Evolutionary conservation across 1,140 invertebrate genomes (phyloP), one percentile per base, ranked within the genome.

Genomic region (Phymastichus coffea): DNA sequence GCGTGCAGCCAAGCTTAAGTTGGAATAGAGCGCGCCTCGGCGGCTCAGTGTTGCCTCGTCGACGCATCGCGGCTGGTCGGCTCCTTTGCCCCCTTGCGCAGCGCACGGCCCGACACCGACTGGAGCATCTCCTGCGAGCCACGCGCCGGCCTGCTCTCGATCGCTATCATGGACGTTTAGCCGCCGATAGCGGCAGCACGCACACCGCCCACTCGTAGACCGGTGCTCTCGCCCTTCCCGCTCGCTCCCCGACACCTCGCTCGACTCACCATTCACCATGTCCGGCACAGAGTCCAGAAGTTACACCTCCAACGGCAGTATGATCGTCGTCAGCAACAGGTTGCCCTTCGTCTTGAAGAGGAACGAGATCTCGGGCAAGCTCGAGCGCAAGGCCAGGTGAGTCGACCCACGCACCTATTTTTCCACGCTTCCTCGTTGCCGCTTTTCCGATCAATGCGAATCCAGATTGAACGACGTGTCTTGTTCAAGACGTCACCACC

Each of bases 251-350:
- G 14, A 8, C 30, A 8, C 14, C 30, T 6, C 30, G 30, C 6
- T 8, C 7, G 30, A 33, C 30, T 33, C 7, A 8, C 30, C 14
- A n/a, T n/a, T n/a, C n/a, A n/a, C n/a, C 53, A 75, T 76, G 71
- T 73, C 71, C 61, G 52, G 46, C 51, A 73, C 68, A 71, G 75
- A 79, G 66, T 63, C 68, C 44, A 65, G 71, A 51, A 79, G 70
- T 60, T 78, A 79, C 59, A 71, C 77, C 20, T 81, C 81, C 33
- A 78, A 79, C 74, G 86, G 86, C 67, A 89, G 85, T 67, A 87
- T 95, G 83, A 93, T 95, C 69, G 92, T 95, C 57, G 91, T 95
- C 46, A 93, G 92, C 63, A 95, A 94, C 82, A 83, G 93, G 66
- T 81, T 95, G 69, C 93, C 93, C 7, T 94, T 95, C 78, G 88